Percentiles rank a stretch among this genome's conserved stretches.
phyloP scores from a whole-genome alignment of 2,888 invertebrate species.

The Plagodis pulveraria region DNA sequence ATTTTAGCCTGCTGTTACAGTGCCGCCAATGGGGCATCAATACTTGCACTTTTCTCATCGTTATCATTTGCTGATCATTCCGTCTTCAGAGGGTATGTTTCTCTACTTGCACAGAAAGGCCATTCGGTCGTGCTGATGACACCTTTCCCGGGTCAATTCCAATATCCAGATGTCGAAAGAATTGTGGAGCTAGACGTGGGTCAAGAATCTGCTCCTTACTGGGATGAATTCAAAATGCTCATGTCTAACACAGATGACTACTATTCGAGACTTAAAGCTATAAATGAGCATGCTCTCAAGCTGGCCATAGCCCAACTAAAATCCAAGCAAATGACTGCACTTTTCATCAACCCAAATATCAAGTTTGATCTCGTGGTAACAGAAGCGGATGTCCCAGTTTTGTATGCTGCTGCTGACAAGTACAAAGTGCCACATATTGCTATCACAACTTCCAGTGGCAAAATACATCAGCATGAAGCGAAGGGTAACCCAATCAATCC shows the following conservation, averaged over 20 bases:
- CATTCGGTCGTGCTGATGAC: slow-evolving; percentile 75
- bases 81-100: slow-evolving; percentile 69
- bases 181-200: slow-evolving; percentile 73
- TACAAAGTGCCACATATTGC: slow-evolving; percentile 83
- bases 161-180: slow-evolving; percentile 61
- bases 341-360: slow-evolving; percentile 69
- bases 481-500: slow-evolving; percentile 83
- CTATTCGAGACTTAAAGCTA: slow-evolving; percentile 54
- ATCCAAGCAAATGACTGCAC: slow-evolving; percentile 70
- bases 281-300: slow-evolving; percentile 67
- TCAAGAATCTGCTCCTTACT: slow-evolving; percentile 62
- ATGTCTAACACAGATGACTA: slow-evolving; percentile 70
- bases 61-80: slow-evolving; percentile 73
- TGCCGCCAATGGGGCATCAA: slow-evolving; percentile 56
- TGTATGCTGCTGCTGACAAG: slow-evolving; percentile 80
- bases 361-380: slow-evolving; percentile 84
- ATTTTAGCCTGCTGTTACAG: slow-evolving; percentile 43
- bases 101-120: slow-evolving; percentile 62
- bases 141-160: slow-evolving; percentile 72
- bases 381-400: slow-evolving; percentile 79
- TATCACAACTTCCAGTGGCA: slow-evolving; percentile 77
- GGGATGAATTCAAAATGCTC: slow-evolving; percentile 67
- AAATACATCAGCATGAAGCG: slow-evolving; percentile 74
- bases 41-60: slow-evolving; percentile 72
- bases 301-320: slow-evolving; percentile 70